A percentile compares a stretch with the other conserved stretches of the same genome.
Conservation (phyloP, 2,888 invertebrate species). For the Hirtodrosophila duncani region DNA sequence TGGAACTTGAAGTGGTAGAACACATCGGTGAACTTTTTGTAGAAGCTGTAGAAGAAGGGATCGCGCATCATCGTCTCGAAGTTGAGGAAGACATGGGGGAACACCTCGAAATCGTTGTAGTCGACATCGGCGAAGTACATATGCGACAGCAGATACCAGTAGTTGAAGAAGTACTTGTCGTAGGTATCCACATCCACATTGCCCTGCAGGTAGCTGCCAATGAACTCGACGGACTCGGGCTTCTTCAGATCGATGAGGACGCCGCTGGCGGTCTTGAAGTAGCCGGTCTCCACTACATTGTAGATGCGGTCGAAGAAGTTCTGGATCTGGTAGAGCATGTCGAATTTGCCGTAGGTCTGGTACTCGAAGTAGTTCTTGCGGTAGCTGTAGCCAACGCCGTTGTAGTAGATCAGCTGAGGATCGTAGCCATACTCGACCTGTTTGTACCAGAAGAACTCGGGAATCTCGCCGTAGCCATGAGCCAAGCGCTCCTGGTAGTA, state of each 20-base stretch:
- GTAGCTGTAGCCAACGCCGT: conserved; percentile 82
- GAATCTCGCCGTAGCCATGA: conserved; percentile 82
- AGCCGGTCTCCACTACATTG: conserved; percentile 79
- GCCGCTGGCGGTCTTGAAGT: conserved; percentile 79
- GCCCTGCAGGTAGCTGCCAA: conserved; percentile 84
- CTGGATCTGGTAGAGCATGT: conserved; percentile 58
- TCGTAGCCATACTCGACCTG: conserved; percentile 80
- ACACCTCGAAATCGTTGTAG: conserved; percentile 51
- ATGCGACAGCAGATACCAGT: conserved; percentile 62
- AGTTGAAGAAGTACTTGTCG: conserved; percentile 72
- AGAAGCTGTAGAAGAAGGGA: conserved; percentile 85
- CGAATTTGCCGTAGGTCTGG: conserved; percentile 65
- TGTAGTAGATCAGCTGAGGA: conserved; percentile 82
- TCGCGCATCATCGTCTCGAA: conserved; percentile 85
- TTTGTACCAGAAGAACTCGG: conserved; percentile 80
- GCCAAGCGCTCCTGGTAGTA: conserved; percentile 85
- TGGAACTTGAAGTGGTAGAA: conserved; percentile 82
- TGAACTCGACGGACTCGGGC: conserved; percentile 82
- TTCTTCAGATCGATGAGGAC: conserved; percentile 81
- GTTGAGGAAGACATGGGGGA: conserved; percentile 81
- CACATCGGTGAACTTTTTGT: conserved; percentile 81
- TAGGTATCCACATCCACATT: conserved; percentile 76
- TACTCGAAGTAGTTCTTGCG: conserved; percentile 79
- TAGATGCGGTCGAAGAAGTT: conserved; percentile 79
- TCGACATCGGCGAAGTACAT: conserved; percentile 68